A percentile compares a stretch with the other conserved stretches of the same genome.
Conservation (phyloP, 2,113 vertebrate genomes). For the Erythrocebus patas region DNA sequence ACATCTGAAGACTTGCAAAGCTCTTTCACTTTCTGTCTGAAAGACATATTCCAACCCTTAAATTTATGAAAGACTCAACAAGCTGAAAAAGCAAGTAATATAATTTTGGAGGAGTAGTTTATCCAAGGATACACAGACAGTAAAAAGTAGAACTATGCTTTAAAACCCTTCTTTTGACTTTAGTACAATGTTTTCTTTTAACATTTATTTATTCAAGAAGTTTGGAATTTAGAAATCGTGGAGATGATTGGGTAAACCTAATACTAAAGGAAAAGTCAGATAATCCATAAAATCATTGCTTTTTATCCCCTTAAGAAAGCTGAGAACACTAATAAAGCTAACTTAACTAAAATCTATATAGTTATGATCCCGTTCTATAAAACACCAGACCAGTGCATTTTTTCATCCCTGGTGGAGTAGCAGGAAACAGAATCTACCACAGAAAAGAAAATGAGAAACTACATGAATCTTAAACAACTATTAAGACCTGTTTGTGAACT, state of each 20-base stretch:
- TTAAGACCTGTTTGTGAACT: background rate
- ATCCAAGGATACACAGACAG: background rate
- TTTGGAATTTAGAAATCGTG: background rate
- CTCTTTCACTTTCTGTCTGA: background rate
- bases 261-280: background rate
- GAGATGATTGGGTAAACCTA: background rate
- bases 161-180: background rate
- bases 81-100: no score
- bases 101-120: background rate
- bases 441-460: background rate
- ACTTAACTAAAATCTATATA: conserved; percentile 1
- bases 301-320: background rate
- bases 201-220: background rate
- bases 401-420: background rate
- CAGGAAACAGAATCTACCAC: background rate
- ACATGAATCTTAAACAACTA: background rate
- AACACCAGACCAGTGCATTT: background rate
- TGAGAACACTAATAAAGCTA: background rate
- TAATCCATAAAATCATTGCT: background rate
- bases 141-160: background rate
- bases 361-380: background rate
- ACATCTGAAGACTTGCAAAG: background rate
- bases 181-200: background rate
- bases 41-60: background rate
- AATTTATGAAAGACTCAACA: background rate